These are phyloP conservation scores for Helicoverpa armigera DNA, from an alignment of 1,140 invertebrate genomes.

Conservation along the genomic window DNA sequence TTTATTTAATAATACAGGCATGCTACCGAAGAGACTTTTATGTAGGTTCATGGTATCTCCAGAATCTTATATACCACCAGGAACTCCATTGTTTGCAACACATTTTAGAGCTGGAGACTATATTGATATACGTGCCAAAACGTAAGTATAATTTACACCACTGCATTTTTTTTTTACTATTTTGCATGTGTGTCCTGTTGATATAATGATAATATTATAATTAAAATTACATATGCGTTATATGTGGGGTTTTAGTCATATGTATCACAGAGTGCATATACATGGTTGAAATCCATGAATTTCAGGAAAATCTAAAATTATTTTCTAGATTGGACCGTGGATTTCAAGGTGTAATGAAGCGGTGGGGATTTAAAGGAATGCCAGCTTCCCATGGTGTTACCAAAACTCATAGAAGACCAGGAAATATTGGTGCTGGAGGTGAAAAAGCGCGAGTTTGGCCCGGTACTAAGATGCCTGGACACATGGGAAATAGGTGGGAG, in stretches of 20 bases:
- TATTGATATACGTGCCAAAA: constrained; percentile 96
- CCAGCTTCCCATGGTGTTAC: constrained; percentile 97
- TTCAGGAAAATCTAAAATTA: not conserved
- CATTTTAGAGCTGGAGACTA: constrained; percentile 97
- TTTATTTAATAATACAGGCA: constrained; percentile 94
- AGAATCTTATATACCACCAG: constrained; percentile 94
- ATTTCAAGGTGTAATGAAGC: constrained; percentile 99
- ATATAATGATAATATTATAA: no score
- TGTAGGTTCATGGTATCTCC: constrained; percentile 95
- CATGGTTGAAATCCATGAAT: not conserved
- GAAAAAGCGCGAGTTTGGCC: constrained; percentile 96
- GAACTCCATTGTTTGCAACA: constrained; percentile 94
- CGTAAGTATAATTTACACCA: constrained; percentile 89
- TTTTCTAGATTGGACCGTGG: constrained; percentile 93
- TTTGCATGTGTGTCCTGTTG: no score
- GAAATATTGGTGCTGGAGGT: constrained; percentile 95
- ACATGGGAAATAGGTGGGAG: constrained; percentile 94
- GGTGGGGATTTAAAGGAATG: constrained; percentile 98
- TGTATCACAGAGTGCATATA: no score
- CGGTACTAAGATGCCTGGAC: constrained; percentile 98
- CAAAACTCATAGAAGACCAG: constrained; percentile 97
- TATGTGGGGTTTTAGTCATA: no score
- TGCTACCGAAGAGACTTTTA: constrained; percentile 95
- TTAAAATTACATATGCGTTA: no score
- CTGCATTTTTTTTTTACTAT: no score